phyloP scores from a whole-genome alignment of 2,113 vertebrate species.

The Alces alces region DNA sequence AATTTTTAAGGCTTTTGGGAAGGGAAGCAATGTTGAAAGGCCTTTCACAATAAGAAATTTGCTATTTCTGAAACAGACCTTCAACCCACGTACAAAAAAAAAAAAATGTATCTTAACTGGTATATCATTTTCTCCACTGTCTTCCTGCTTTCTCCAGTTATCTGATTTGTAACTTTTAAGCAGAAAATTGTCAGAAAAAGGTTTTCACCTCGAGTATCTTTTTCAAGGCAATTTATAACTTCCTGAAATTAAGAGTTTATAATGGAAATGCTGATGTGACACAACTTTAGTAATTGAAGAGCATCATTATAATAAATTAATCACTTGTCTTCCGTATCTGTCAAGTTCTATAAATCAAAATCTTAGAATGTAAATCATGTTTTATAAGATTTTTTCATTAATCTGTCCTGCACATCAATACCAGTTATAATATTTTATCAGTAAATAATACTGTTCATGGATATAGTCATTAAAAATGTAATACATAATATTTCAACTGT shows the following conservation, averaged over 20 bases:
- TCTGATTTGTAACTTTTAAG: background rate
- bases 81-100: background rate
- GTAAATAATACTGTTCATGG: conserved; percentile 46
- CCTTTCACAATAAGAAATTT: background rate
- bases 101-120: background rate
- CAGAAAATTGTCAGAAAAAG: conserved; percentile 28
- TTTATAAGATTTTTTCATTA: conserved; percentile 40
- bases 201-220: conserved; percentile 37
- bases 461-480: background rate
- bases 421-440: conserved; percentile 51
- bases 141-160: background rate
- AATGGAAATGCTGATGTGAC: conserved; percentile 19
- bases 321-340: background rate
- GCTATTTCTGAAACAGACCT: background rate
- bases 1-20: background rate
- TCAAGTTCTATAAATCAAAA: conserved; percentile 58
- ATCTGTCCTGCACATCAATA: conserved; percentile 57
- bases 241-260: conserved; percentile 47
- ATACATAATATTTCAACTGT: background rate
- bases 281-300: conserved; percentile 8
- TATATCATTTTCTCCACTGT: background rate
- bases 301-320: background rate
- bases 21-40: background rate
- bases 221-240: conserved; percentile 45
- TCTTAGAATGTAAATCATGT: conserved; percentile 48